phyloP scores from a whole-genome alignment of 1,140 invertebrate species.

The Galendromus occidentalis region DNA sequence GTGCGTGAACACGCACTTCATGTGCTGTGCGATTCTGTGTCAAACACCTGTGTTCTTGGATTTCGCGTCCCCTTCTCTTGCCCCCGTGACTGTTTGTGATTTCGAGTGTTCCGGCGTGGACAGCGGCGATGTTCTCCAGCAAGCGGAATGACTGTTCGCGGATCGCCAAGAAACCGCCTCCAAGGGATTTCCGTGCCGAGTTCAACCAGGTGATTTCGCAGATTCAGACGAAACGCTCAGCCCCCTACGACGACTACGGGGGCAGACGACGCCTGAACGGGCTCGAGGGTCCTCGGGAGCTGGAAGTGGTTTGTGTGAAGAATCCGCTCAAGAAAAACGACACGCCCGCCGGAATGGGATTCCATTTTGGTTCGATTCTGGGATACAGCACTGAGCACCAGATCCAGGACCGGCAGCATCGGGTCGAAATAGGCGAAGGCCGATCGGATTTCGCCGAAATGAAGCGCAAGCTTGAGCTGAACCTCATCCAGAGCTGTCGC shows the following conservation, averaged over 20 bases:
- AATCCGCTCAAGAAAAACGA: not conserved
- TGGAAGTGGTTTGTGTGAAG: conserved; percentile 9
- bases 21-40: no score
- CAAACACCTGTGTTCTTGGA: no score
- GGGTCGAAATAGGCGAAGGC: not conserved
- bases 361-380: not conserved
- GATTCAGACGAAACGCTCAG: not conserved
- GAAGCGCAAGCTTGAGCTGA: not conserved
- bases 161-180: not conserved
- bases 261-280: not conserved
- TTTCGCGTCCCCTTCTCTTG: no score
- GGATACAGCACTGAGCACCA: not conserved
- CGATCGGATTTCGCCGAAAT: conserved; percentile 8
- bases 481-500: conserved; percentile 5
- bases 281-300: not conserved
- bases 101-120: no score
- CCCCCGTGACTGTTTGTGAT: no score
- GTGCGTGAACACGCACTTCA: no score
- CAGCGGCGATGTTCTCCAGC: no score
- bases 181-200: not conserved
- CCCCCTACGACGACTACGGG: not conserved
- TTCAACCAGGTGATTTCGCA: conserved; percentile 4
- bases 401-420: not conserved
- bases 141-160: no score
- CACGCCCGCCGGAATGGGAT: not conserved